phyloP scores from a whole-genome alignment of 2,113 vertebrate genomes.

The Paradisaea rubra region DNA sequence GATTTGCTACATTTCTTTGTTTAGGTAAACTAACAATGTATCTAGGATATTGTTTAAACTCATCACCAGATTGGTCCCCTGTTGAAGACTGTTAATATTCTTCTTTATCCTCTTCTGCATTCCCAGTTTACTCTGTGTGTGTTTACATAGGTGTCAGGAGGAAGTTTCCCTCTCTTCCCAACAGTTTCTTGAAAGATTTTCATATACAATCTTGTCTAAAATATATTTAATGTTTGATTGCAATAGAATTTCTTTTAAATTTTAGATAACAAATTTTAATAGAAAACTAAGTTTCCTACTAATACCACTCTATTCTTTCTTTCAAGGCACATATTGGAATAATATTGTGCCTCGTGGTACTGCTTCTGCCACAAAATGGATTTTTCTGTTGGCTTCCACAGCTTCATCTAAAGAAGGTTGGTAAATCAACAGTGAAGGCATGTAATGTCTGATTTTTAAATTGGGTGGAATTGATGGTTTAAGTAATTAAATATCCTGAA shows the following conservation, averaged over 20 bases:
- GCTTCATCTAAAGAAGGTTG: slow-evolving; percentile 83
- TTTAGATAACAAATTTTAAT: neutral
- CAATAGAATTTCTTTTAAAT: neutral
- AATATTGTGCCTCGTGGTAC: slow-evolving; percentile 89
- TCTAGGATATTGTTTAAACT: neutral
- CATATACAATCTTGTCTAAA: neutral
- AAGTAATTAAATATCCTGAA: neutral
- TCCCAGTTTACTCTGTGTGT: neutral
- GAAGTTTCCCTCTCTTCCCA: neutral
- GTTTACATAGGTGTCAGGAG: neutral
- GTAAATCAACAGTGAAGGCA: neutral
- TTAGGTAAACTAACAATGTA: neutral
- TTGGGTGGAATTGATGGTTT: neutral
- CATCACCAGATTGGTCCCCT: neutral
- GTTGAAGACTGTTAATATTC: neutral
- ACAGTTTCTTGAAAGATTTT: neutral
- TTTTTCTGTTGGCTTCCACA: slow-evolving; percentile 84
- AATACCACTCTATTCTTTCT: neutral
- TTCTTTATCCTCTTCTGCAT: neutral
- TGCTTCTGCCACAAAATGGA: slow-evolving; percentile 90
- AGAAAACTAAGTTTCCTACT: neutral
- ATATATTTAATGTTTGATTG: neutral
- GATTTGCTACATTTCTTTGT: neutral
- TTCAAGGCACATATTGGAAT: slow-evolving; percentile 90
- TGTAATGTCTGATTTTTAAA: neutral